These are phyloP conservation scores for Sarcophilus harrisii DNA, from an alignment of 2,797 vertebrate species.

Conservation along the genomic window DNA sequence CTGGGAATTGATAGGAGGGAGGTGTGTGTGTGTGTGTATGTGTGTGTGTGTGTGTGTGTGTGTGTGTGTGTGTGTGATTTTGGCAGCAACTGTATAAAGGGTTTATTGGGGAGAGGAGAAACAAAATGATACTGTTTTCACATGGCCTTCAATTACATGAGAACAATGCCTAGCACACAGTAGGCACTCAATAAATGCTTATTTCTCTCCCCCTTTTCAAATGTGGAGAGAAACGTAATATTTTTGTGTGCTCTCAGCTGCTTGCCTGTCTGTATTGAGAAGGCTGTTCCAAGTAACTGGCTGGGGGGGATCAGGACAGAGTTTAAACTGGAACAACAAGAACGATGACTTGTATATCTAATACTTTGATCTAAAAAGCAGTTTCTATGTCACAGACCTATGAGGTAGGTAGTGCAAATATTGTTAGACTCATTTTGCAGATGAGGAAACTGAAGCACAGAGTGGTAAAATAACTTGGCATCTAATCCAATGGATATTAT, in stretches of 20 bases:
- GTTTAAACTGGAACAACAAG: conserved; percentile 18
- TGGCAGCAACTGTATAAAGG: background rate
- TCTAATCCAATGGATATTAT: background rate
- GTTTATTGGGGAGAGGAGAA: background rate
- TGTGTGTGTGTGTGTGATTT: background rate
- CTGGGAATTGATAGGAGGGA: too few species aligned
- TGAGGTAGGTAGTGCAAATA: background rate
- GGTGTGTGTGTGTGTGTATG: too few species aligned
- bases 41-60: too few species aligned
- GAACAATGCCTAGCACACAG: background rate
- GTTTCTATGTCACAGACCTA: background rate
- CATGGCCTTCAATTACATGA: background rate
- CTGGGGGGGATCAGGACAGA: conserved; percentile 15
- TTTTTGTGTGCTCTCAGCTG: conserved; percentile 27
- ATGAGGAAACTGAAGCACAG: background rate
- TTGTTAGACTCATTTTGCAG: background rate
- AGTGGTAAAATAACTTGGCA: background rate
- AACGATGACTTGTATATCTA: conserved; percentile 12
- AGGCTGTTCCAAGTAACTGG: conserved; percentile 9
- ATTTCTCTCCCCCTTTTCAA: background rate
- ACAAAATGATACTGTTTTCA: background rate
- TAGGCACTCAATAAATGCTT: background rate
- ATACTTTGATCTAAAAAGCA: conserved; percentile 20
- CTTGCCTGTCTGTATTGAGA: background rate
- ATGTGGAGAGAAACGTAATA: background rate